Conservation (phyloP, 2,888 invertebrate species). For the Lymantria monacha region DNA sequence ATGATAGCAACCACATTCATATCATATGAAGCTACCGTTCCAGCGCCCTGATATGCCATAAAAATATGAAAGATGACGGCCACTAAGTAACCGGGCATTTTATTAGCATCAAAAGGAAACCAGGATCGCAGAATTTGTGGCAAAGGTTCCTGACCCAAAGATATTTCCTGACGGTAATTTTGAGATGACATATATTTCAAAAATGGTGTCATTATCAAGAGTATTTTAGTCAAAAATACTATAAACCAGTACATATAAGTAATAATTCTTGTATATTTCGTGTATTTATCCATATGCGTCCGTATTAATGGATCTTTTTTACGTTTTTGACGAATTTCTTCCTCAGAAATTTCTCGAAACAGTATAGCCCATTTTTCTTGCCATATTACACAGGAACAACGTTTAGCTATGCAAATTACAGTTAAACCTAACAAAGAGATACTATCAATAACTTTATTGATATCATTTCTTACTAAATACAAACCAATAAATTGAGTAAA, state of each 20-base stretch:
- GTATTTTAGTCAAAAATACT: slow-evolving; percentile 41
- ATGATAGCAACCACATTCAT: slow-evolving; percentile 52
- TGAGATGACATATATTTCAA: slow-evolving; percentile 41
- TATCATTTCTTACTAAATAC: slow-evolving; percentile 43
- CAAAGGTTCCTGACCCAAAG: slow-evolving; percentile 42
- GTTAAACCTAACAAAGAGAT: slow-evolving; percentile 46
- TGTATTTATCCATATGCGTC: slow-evolving; percentile 44
- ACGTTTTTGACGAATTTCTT: slow-evolving; percentile 43
- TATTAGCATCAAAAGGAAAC: slow-evolving; percentile 60
- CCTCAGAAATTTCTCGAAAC: slow-evolving; percentile 29
- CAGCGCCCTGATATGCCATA: slow-evolving; percentile 47
- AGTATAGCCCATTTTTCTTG: slow-evolving; percentile 28
- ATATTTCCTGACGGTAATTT: slow-evolving; percentile 42
- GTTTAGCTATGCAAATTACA: slow-evolving; percentile 42
- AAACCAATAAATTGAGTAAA: slow-evolving; percentile 45
- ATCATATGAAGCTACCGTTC: slow-evolving; percentile 52
- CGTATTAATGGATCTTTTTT: slow-evolving; percentile 23
- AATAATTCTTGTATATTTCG: slow-evolving; percentile 45
- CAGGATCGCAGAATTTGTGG: slow-evolving; percentile 59
- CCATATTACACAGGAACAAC: slow-evolving; percentile 34
- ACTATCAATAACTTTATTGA: slow-evolving; percentile 47
- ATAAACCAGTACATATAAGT: slow-evolving; percentile 53
- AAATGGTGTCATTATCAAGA: slow-evolving; percentile 44
- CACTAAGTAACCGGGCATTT: slow-evolving; percentile 52
- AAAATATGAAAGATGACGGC: slow-evolving; percentile 43